Base-by-base conservation (phyloP, 2,888 invertebrate genomes). In the Neocrepidodera transversa region DNA sequence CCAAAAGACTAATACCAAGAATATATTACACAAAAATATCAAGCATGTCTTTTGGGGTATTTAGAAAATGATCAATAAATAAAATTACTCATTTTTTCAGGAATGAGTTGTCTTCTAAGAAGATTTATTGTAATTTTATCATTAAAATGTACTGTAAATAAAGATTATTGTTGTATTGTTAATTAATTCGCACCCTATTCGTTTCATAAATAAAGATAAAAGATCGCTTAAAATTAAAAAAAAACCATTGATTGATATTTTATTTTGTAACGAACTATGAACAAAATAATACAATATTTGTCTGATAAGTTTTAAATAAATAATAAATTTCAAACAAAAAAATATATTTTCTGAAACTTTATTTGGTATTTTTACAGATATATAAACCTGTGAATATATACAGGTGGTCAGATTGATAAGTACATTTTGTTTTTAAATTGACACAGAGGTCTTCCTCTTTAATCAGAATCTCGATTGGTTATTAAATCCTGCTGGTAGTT, bases 41-140 rank as follows among this genome's bases (percentile, higher is more conserved):
- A 28, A 14, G 20, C 2, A 28, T 13, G 40, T 52, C 52, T 52
- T 52, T 26, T 42, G 52, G 42, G 30, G 42, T 42, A 42, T 16
- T 2, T 5, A 11, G 8, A 26, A 8, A 14, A 17, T 6, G 11
- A 13, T 14, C 10, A 16, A 7, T 40, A 17, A 30, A 23, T 32
- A 52, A 28, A 40, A 17, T 17, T 35, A 42, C 28, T 10, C 28
- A 18, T 55, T 62, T 58, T 65, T 65, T 65, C 65, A 65, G 65
- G 65, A 62, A 43, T 65, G 58, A 60, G 17, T 50, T 60, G 47
- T 58, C 60, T 62, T 62, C 65, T 65, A 30, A 35, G 64, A 62
- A 64, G 62, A 65, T 62, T 11, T 26, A 26, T 17, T 57, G 52
- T 58, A 49, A 55, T 38, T 49, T 42, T 40, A 35, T 43, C 28